Evolutionary conservation across 2,797 vertebrate genomes (phyloP).

Genomic region (Champsocephalus esox): DNA sequence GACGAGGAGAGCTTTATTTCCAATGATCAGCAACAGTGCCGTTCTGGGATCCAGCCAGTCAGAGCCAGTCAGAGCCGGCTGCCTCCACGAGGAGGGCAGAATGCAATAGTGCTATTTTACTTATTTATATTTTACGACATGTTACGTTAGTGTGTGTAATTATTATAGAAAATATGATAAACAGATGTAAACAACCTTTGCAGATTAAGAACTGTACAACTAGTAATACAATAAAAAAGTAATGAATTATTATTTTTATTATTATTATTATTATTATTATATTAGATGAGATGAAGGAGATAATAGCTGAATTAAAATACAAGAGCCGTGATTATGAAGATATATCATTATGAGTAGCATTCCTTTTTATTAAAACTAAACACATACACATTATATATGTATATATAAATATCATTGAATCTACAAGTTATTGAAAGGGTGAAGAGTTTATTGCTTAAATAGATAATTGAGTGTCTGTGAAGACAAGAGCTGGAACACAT

Average conservation of each 20-base stretch:
- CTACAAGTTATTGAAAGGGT: background rate
- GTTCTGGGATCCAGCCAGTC: slow-evolving; percentile 38
- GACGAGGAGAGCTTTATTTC: slow-evolving; percentile 13
- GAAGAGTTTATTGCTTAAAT: no score
- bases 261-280: no score
- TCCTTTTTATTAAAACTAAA: background rate
- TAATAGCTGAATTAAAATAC: background rate
- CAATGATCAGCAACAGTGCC: slow-evolving; percentile 51
- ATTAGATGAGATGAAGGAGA: background rate
- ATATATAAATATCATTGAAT: background rate
- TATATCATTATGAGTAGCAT: background rate
- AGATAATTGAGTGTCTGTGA: background rate
- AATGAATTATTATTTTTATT: no score
- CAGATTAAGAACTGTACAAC: background rate
- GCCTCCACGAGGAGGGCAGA: slow-evolving; percentile 8
- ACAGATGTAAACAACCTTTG: background rate
- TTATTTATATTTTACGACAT: no score
- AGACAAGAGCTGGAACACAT: background rate
- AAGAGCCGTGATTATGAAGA: background rate
- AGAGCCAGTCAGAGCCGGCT: slow-evolving; percentile 1
- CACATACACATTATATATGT: background rate
- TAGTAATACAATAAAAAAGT: no score
- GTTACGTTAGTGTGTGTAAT: background rate
- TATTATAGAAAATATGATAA: background rate
- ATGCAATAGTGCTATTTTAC: no score